These are phyloP conservation scores for Periophthalmus modestus DNA, from an alignment of 2,113 vertebrate genomes.

Conservation along the genomic window DNA sequence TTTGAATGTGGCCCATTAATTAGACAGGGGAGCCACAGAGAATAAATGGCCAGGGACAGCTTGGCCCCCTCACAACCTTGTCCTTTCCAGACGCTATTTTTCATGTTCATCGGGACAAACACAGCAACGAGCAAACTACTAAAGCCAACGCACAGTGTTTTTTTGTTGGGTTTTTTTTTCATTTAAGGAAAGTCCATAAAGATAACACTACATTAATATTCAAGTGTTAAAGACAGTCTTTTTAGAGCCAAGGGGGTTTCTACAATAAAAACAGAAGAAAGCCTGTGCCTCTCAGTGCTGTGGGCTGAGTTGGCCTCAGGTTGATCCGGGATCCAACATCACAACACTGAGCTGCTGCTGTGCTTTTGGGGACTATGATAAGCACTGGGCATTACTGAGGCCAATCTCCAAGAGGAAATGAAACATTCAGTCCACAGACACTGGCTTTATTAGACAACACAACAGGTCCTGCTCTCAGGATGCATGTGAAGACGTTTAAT, in stretches of 20 bases:
- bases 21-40: slow-evolving; percentile 86
- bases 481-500: slow-evolving; percentile 72
- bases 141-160: background rate
- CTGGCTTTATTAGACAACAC: slow-evolving; percentile 69
- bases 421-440: slow-evolving; percentile 71
- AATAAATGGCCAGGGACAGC: slow-evolving; percentile 86
- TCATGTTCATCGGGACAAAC: slow-evolving; percentile 69
- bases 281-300: slow-evolving; percentile 36
- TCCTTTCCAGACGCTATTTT: slow-evolving; percentile 68
- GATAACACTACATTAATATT: background rate
- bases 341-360: slow-evolving; percentile 59
- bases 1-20: slow-evolving; percentile 94
- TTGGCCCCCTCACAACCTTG: slow-evolving; percentile 73
- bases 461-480: slow-evolving; percentile 68
- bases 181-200: background rate
- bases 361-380: slow-evolving; percentile 65
- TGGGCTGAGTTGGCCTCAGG: slow-evolving; percentile 45
- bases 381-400: slow-evolving; percentile 66
- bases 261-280: slow-evolving; percentile 31
- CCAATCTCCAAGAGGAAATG: slow-evolving; percentile 76
- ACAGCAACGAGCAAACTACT: slow-evolving; percentile 43
- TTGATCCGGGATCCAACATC: slow-evolving; percentile 69
- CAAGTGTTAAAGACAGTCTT: background rate
- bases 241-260: background rate
- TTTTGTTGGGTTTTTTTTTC: background rate